Base-by-base conservation (phyloP, 2,113 vertebrate genomes). In the Oncorhynchus kisutch region DNA sequence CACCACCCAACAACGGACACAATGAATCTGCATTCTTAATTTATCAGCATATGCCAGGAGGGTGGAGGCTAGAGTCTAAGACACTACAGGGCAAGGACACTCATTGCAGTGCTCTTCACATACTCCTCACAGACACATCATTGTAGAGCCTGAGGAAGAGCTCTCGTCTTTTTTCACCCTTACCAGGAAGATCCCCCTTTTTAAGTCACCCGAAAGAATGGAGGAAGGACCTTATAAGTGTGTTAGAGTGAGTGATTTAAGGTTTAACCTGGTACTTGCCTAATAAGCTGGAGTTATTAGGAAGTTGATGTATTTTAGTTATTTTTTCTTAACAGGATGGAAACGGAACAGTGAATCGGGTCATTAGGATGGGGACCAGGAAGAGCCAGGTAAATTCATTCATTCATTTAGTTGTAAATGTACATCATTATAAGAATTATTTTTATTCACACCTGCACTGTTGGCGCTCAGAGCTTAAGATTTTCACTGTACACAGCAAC, bases 291-390 rank as follows among this genome's bases (percentile, higher is more conserved):
- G 14, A 68, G 27, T 54, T 18, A 18, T 16, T 5, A 54, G 51
- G 51, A 45, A 12, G 20, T 29, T 34, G 16, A 64, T 34, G 16
- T 29, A 14, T 2, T 48, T 66, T 48, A n/a, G n/a, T 2, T 11
- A 13, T 69, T 60, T 34, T 76, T 78, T 74, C 4, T 82, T 81
- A 75, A 54, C 88, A 93, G 93, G 87, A 90, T 64, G 80, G 80
- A 79, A 89, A 93, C 78, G 85, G 85, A 71, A 88, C 79, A 77
- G 84, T 80, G n/a, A 83, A 84, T 48, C 87, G 86, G 79, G 86
- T 91, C 71, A 91, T 96, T 77, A 93, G 94, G 1, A 94, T 96
- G 82, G 95, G 95, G 29, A 96, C 95, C 68, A 92, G 95, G 27
- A 95, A 95, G 69, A 96, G 95, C 86, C 94, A 96, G 92, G 95